Conservation (phyloP, 1,140 invertebrate species). For the Chionoecetes opilio region DNA sequence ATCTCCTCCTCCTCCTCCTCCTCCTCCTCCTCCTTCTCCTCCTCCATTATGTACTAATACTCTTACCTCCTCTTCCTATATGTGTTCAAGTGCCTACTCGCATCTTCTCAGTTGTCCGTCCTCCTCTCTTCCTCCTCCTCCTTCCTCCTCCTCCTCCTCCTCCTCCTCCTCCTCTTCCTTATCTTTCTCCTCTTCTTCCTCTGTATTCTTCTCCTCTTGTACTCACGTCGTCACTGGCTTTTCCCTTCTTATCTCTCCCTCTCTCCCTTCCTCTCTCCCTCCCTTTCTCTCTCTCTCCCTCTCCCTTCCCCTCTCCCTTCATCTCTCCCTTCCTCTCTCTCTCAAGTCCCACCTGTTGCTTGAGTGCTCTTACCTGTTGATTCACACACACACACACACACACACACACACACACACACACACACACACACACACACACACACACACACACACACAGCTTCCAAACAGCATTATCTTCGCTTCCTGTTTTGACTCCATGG, state of each 20-base stretch:
- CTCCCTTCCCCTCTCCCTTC: conserved; percentile 13
- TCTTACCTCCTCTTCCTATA: no score
- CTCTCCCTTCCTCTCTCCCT: background rate
- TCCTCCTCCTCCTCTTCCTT: background rate
- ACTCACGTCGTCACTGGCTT: background rate
- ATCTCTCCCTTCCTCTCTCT: conserved; percentile 10
- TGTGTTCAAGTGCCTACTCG: no score
- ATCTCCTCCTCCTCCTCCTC: no score
- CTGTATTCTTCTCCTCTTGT: background rate
- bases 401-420: no score
- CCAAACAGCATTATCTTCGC: no score
- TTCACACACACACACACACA: no score
- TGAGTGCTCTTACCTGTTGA: background rate
- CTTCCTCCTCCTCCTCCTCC: background rate
- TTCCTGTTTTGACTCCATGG: no score
- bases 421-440: no score
- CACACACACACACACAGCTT: no score
- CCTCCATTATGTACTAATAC: no score
- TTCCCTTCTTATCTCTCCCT: background rate
- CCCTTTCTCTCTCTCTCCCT: background rate
- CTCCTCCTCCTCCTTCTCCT: no score
- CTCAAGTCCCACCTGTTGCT: background rate
- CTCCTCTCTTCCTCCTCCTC: background rate
- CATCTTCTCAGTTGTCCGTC: no score
- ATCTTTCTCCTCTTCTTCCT: background rate